phyloP scores from a whole-genome alignment of 2,113 vertebrate species.

The Andinoacara biseriatus region DNA sequence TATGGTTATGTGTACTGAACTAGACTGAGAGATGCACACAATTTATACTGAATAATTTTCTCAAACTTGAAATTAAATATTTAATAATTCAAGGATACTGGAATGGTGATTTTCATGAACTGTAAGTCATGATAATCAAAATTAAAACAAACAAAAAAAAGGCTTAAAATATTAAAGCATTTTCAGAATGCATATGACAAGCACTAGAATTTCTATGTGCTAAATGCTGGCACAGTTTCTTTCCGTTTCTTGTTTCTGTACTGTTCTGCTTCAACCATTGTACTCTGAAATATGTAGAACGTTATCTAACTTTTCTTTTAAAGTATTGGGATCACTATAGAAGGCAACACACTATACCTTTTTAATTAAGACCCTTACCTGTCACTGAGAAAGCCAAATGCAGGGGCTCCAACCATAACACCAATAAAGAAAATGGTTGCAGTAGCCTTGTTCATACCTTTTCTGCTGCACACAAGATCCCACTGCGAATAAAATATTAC shows the following conservation, averaged over 20 bases:
- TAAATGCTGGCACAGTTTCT: too few species aligned
- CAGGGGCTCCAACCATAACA: constrained; percentile 84
- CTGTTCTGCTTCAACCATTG: too few species aligned
- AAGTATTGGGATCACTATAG: not conserved
- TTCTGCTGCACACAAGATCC: constrained; percentile 89
- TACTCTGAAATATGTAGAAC: too few species aligned
- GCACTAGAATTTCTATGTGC: not conserved
- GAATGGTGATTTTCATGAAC: not conserved
- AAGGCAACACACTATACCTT: not conserved
- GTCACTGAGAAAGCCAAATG: constrained; percentile 88
- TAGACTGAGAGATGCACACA: not conserved
- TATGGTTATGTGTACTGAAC: not conserved
- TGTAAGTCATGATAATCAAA: not conserved
- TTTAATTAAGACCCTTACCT: constrained; percentile 73
- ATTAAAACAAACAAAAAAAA: not conserved
- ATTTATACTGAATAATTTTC: not conserved
- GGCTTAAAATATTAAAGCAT: not conserved
- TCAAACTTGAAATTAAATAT: not conserved
- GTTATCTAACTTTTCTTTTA: not conserved
- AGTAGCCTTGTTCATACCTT: constrained; percentile 82
- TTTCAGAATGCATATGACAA: not conserved
- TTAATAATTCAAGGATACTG: not conserved
- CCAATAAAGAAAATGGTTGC: constrained; percentile 89
- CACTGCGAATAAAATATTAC: constrained; percentile 78
- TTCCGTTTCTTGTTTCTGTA: too few species aligned